Conservation (phyloP, 2,113 vertebrate species). For the Petromus typicus region DNA sequence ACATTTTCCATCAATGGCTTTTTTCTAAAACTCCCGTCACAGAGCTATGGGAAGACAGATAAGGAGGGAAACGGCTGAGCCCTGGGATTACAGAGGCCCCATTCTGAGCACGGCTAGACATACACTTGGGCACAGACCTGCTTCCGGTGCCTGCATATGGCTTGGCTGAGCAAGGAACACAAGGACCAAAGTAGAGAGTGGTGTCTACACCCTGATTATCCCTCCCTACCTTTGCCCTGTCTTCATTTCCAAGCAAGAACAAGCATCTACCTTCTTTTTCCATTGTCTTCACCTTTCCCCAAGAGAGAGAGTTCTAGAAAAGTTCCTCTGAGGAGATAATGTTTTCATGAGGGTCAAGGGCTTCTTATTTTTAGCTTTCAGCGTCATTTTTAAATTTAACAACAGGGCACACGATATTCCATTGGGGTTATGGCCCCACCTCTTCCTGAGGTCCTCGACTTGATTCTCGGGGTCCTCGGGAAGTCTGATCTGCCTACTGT, state of each 20-base stretch:
- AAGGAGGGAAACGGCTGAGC: background rate
- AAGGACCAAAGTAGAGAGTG: background rate
- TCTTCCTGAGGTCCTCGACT: background rate
- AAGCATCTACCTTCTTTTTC: background rate
- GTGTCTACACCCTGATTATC: rapidly evolving
- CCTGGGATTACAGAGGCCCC: rapidly evolving
- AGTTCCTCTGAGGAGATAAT: background rate
- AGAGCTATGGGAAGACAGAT: background rate
- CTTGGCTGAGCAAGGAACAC: background rate
- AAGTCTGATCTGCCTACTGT: background rate
- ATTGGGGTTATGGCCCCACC: background rate
- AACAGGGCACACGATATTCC: rapidly evolving
- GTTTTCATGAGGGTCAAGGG: background rate
- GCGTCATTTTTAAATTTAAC: background rate
- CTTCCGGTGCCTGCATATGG: rapidly evolving
- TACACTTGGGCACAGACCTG: too few relatives aligned
- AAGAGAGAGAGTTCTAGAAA: background rate
- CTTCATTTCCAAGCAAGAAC: background rate
- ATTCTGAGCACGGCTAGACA: background rate
- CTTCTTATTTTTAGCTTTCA: background rate
- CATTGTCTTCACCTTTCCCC: background rate
- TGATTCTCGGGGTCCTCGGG: background rate
- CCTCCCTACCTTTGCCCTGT: background rate
- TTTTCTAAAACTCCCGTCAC: background rate
- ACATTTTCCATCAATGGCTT: background rate